Evolutionary conservation across 2,113 vertebrate species (phyloP), one percentile per base, ranked within the genome.

Genomic region (Lophotis ruficrista): DNA sequence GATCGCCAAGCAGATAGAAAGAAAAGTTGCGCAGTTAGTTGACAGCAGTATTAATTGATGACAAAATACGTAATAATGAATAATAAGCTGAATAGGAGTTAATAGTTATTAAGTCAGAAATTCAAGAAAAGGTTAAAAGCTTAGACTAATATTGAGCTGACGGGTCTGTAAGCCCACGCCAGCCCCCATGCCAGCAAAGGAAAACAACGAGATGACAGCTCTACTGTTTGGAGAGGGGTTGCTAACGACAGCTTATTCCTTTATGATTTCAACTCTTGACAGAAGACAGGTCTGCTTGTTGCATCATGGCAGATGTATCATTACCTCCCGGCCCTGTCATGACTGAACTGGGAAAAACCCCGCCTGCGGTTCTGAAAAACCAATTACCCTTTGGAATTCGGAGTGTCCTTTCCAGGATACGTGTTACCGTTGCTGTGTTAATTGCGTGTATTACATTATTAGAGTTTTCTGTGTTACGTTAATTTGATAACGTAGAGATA

Each of bases 201-300:
- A 97, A 98, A 98, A 98, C 98, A 98, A 95, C 91, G 96, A 98
- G 97, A 94, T 99, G 99, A 99, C 99, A 99, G 99, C 98, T 99
- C 97, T 96, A 98, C 98, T 98, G 98, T 98, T 98, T 98, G 98
- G 98, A 99, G 98, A 98, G 98, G 97, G 98, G 97, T 98, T 99
- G 98, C 98, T 99, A 99, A 99, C 91, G 98, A 99, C 99, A 99
- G 99, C 99, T 99, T 99, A 99, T 99, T 99, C 99, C 98, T 99
- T 99, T 98, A 99, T 99, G 99, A 99, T 99, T 99, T 99, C 98
- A 98, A 94, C 97, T 98, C 98, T 97, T 99, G 99, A 99, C 99
- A 99, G 99, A 98, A 98, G 99, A 99, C 99, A 99, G 98, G 98
- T 98, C 98, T 98, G 98, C 98, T 98, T 98, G 98, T 99, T 99